Conservation (phyloP, 2,797 vertebrate genomes). For the Cyprinella venusta region DNA sequence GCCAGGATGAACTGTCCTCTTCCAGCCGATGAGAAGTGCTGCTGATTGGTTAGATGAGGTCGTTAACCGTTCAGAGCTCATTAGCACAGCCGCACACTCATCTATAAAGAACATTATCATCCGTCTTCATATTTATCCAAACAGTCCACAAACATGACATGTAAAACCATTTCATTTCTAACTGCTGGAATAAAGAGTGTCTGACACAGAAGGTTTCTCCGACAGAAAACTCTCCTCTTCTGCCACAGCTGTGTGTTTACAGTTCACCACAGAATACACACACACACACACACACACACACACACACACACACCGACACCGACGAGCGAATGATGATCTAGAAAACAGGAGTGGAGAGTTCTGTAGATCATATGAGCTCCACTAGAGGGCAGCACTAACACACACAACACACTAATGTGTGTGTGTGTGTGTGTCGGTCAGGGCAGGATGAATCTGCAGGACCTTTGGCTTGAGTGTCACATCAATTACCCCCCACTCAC, state of each 20-base stretch:
- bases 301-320: too few species aligned
- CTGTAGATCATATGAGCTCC: neutral
- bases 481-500: constrained; percentile 7
- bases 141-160: neutral
- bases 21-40: neutral
- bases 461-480: constrained; percentile 3
- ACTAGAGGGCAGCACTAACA: constrained; percentile 33
- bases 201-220: too few species aligned
- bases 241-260: neutral
- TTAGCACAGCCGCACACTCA: neutral
- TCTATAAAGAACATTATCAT: neutral
- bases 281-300: too few species aligned
- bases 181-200: neutral
- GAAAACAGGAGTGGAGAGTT: too few species aligned
- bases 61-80: neutral
- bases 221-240: neutral
- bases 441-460: neutral
- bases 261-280: neutral
- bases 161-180: too few species aligned
- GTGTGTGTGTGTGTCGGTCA: too few species aligned
- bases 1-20: too few species aligned
- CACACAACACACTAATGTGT: neutral
- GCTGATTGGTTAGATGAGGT: neutral
- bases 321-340: neutral
- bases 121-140: neutral